Base-by-base conservation (phyloP, 2,888 invertebrate species). In the Tiliacea citrago region DNA sequence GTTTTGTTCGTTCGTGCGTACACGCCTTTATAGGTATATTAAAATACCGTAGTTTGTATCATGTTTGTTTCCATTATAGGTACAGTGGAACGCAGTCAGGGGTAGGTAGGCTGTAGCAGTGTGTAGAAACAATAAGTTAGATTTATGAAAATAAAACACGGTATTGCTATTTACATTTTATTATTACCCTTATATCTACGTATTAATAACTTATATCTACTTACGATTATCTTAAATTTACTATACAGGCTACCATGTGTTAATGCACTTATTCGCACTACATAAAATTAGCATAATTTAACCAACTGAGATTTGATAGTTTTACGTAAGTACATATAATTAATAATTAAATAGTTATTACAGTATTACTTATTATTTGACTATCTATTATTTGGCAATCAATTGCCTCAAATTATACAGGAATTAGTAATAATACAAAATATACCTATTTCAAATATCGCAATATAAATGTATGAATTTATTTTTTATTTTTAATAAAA, bases 261-360 rank as follows among this genome's bases (percentile, higher is more conserved):
- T 66, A 35, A 66, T 66, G 65, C 51, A n/a, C 65, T 49, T 65
- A 65, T 65, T 65, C 13, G 47, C 65, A 47, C 65, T 65, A 65
- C 8, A 21, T 65, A 63, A n/a, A 21, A 9, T 35, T n/a, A 10
- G 16, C 35, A 35, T 35, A 35, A 7, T 47, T 63, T 63, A 55
- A 55, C 55, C 8, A 0, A 29, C 16, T 18, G 1, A 29, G 57
- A 16, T 29, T 57, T 57, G 29, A 57, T 29, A 8, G 3, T n/a
- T 53, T 24, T 16, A 53, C 1, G 4, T n/a, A n/a, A 0, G 1
- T 24, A 55, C 16, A 16, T 24, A n/a, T 12, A 29, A 57, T 57
- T 45, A 10, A 39, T 2, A 42, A 24, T 45, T 51, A 66, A 35
- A 66, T 35, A 65, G 21, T 2, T 13, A 47, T 9, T 63, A 47